A percentile compares a stretch with the other conserved stretches of the same genome.
Evolutionary conservation across 2,888 invertebrate genomes (phyloP).

Genomic region (Hoplodrina blanda): DNA sequence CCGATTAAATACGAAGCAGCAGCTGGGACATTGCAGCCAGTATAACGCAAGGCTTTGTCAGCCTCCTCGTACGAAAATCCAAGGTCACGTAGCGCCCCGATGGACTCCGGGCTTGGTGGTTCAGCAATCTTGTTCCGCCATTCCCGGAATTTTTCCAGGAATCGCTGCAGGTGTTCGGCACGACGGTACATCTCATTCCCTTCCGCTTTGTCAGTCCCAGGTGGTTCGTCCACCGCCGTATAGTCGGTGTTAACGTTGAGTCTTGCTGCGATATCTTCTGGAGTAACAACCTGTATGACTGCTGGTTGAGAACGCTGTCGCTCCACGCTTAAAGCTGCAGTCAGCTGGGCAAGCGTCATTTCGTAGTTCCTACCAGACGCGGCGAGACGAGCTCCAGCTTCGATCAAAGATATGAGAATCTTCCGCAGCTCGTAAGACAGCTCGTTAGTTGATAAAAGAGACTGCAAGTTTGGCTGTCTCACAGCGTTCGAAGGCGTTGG

Average conservation of each 20-base stretch:
- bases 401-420: slow-evolving; percentile 85
- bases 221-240: slow-evolving; percentile 54
- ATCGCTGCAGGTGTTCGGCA: slow-evolving; percentile 82
- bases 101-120: slow-evolving; percentile 78
- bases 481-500: slow-evolving; percentile 77
- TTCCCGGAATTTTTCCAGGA: slow-evolving; percentile 83
- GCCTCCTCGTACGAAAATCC: slow-evolving; percentile 81
- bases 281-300: slow-evolving; percentile 82
- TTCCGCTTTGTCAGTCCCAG: slow-evolving; percentile 46
- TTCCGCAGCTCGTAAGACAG: slow-evolving; percentile 83
- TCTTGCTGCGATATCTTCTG: slow-evolving; percentile 82
- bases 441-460: slow-evolving; percentile 85
- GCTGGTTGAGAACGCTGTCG: slow-evolving; percentile 72
- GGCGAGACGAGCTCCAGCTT: slow-evolving; percentile 85
- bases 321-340: slow-evolving; percentile 80
- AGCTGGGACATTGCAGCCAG: slow-evolving; percentile 85
- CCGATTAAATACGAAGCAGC: slow-evolving; percentile 86
- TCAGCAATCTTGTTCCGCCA: slow-evolving; percentile 82
- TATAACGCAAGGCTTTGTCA: slow-evolving; percentile 78
- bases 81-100: slow-evolving; percentile 78
- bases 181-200: slow-evolving; percentile 73
- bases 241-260: slow-evolving; percentile 61
- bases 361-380: slow-evolving; percentile 85
- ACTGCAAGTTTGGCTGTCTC: slow-evolving; percentile 84
- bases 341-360: slow-evolving; percentile 79